Evolutionary conservation across 35 echinoderm and acorn worm species (phyloP).

Genomic region (Stichopus chloronotus): DNA sequence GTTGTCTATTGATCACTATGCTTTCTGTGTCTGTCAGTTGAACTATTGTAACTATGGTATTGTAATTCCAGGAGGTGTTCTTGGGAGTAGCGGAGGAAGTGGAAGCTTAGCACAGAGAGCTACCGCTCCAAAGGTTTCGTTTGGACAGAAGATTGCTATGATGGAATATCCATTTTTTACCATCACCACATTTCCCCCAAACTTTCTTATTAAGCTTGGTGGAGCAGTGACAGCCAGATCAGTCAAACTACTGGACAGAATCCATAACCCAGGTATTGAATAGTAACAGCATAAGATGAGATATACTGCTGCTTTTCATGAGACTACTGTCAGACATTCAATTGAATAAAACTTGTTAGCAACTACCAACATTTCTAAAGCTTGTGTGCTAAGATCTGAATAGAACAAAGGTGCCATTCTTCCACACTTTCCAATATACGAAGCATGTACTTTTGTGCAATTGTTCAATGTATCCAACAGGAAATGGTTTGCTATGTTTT

Average conservation of each 20-base stretch:
- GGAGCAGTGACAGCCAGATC: constrained; percentile 94
- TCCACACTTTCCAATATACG: no score
- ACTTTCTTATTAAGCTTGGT: constrained; percentile 87
- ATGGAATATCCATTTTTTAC: constrained; percentile 99
- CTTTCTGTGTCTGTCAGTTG: background rate
- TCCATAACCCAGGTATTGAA: constrained; percentile 91
- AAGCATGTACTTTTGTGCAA: no score
- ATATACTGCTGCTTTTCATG: background rate
- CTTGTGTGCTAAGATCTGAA: no score
- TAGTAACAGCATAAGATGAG: no score
- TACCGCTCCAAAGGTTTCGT: background rate
- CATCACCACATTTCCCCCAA: constrained; percentile 79
- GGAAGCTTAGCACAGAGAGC: background rate
- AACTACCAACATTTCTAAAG: no score
- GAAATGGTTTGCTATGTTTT: no score
- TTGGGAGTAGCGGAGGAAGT: constrained; percentile 55
- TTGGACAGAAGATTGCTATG: constrained; percentile 36
- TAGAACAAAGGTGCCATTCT: no score
- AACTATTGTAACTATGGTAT: background rate
- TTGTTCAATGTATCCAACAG: no score
- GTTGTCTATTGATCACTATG: no score
- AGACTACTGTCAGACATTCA: background rate
- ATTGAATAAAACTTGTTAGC: no score
- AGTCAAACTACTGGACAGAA: constrained; percentile 96
- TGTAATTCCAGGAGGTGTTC: constrained; percentile 21